phyloP scores from a whole-genome alignment of 1,140 invertebrate species.

The Saccostrea cuccullata region DNA sequence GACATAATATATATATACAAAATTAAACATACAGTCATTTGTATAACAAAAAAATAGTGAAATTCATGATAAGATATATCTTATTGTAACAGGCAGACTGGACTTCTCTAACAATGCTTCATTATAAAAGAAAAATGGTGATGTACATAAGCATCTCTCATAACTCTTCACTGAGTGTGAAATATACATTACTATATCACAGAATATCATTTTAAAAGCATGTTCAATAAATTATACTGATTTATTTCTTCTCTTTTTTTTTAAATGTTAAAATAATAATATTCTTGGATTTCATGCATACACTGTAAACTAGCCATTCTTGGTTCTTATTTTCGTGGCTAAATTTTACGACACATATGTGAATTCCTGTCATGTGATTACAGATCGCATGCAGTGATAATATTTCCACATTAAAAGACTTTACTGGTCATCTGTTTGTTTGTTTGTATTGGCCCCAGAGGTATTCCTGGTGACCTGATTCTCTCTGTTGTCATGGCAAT shows the following conservation, averaged over 20 bases:
- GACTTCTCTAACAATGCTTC: neutral
- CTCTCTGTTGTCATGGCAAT: conserved; percentile 63
- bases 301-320: neutral
- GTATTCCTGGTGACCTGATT: conserved; percentile 58
- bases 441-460: conserved; percentile 61
- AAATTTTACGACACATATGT: neutral
- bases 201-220: neutral
- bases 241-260: neutral
- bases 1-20: conserved; percentile 24
- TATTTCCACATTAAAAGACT: conserved; percentile 45
- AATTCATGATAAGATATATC: neutral
- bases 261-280: neutral
- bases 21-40: neutral
- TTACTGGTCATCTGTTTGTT: conserved; percentile 50
- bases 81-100: neutral
- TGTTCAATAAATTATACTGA: neutral
- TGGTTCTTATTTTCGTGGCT: neutral
- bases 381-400: neutral
- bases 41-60: conserved; percentile 5
- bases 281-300: neutral
- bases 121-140: neutral
- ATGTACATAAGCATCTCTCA: neutral
- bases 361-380: neutral
- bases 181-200: neutral
- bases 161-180: neutral